Conservation (phyloP, 37 sponge, comb jelly and placozoan species). For the Halichondria panicea region DNA sequence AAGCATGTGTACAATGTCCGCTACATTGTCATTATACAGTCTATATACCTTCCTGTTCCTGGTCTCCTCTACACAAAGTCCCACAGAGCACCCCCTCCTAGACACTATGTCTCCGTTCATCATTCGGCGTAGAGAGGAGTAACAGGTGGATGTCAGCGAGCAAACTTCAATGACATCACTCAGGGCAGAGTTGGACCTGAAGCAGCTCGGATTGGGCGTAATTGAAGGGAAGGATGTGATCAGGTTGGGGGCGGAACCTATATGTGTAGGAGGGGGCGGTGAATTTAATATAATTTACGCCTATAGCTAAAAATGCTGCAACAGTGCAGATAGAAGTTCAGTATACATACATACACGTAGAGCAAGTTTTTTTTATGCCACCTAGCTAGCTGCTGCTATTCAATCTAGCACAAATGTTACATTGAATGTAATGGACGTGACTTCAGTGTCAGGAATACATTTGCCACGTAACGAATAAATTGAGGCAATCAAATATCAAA, state of each 20-base stretch:
- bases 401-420: neutral
- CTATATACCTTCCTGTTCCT: conserved; percentile 31
- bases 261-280: neutral
- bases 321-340: too few relatives aligned
- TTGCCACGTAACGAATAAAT: too few relatives aligned
- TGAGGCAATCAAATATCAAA: too few relatives aligned
- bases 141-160: neutral
- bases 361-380: too few relatives aligned
- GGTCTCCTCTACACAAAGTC: conserved; percentile 1
- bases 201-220: neutral
- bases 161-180: neutral
- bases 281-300: neutral
- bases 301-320: too few relatives aligned
- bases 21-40: too few relatives aligned
- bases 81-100: conserved; percentile 13
- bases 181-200: neutral
- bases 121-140: neutral
- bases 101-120: neutral
- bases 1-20: too few relatives aligned
- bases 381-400: neutral
- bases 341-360: neutral
- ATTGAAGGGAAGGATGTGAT: neutral
- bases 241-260: neutral
- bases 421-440: too few relatives aligned
- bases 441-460: too few relatives aligned